phyloP scores from a whole-genome alignment of 2,797 vertebrate genomes.

The Morelia viridis region DNA sequence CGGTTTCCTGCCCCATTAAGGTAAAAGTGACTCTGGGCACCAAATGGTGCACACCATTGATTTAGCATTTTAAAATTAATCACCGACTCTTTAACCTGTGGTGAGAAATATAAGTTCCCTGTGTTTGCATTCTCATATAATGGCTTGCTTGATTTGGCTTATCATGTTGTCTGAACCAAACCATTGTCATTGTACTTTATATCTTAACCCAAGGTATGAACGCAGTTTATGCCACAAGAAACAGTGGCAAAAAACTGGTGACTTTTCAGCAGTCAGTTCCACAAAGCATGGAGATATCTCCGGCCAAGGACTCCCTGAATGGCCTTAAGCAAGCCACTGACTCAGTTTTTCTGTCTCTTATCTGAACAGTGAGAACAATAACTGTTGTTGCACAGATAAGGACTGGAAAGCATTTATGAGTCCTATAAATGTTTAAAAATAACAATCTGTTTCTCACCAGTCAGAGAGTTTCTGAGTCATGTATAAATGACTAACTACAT shows the following conservation, averaged over 20 bases:
- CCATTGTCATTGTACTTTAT: not conserved
- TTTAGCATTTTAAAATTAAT: not conserved
- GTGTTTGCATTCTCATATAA: not conserved
- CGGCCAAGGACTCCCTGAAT: not conserved
- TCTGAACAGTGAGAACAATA: constrained; percentile 28
- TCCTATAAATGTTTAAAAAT: constrained; percentile 25
- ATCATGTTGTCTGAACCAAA: not conserved
- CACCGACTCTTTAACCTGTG: not conserved
- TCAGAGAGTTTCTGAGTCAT: constrained; percentile 10
- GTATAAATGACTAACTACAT: not conserved
- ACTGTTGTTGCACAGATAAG: constrained; percentile 22
- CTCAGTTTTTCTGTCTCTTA: constrained; percentile 17
- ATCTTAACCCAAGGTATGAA: not conserved
- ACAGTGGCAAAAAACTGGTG: not conserved
- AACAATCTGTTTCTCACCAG: constrained; percentile 22
- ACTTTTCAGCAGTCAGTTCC: not conserved
- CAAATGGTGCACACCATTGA: not conserved
- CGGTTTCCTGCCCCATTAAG: not conserved
- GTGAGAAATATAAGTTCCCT: not conserved
- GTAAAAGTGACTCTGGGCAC: not conserved
- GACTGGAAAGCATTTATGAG: constrained; percentile 20
- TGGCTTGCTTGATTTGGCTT: not conserved
- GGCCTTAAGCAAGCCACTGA: constrained; percentile 16
- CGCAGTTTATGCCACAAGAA: not conserved
- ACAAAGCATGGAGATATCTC: not conserved